Evolutionary conservation across 2,888 invertebrate genomes (phyloP), one percentile per base, ranked within the genome.

Genomic region (Crossocerus cetratus): DNA sequence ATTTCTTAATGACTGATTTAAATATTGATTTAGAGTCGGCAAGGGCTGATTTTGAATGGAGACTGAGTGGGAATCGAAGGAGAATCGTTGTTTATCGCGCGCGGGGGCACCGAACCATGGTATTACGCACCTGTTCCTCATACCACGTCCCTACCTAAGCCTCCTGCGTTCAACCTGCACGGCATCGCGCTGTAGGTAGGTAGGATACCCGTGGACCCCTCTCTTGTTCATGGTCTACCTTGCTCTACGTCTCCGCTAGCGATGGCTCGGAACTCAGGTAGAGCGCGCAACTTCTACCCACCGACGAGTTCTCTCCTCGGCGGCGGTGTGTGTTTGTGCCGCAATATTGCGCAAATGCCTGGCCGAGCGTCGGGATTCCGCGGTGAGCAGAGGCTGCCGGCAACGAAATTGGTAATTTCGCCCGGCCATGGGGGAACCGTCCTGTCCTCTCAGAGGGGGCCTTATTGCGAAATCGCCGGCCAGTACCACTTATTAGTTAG

Each of bases 201-300:
- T 85, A 87, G 84, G 84, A 82, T 82, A 78, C 81, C 69, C 77
- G 77, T 74, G 83, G 61, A 69, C 67, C 78, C 69, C 76, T 79
- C 72, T 72, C 73, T 75, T 75, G 65, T 69, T 73, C 71, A 63
- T 92, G 89, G 87, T 92, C 90, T 89, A 92, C 89, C 90, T 93
- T 90, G 60, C 89, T 88, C 74, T 89, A 90, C 83, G 93, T 83
- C 76, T 92, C 82, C 86, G 92, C 84, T 92, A 76, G 76, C 64
- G 67, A 76, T 67, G 64, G 76, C 8, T 60, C 61, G 4, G 64
- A 75, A 14, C 16, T n/a, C 1, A 23, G 16, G 2, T 20, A 13
- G 8, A 63, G 8, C 16, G 23, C 49, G 3, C 0, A 0, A 18
- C 2, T 55, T 11, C 2, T 3, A n/a, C 13, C 20, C 59, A n/a